Base-by-base conservation (phyloP, 2,888 invertebrate genomes). In the Brachyptera risi region DNA sequence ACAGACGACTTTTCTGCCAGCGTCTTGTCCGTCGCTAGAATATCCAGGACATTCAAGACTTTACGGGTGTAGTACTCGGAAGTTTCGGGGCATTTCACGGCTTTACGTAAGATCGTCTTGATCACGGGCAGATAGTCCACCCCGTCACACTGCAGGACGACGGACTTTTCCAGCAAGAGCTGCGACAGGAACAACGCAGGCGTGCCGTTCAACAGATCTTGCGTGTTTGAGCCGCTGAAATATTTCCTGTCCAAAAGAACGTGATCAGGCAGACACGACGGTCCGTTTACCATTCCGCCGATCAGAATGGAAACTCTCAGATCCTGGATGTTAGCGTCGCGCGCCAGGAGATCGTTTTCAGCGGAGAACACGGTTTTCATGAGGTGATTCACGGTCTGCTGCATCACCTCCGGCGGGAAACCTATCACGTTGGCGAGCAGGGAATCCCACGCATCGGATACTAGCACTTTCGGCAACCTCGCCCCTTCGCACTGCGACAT, bases 161-260 rank as follows among this genome's bases (percentile, higher is more conserved):
- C 31, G 7, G 7, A 7, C 7, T 31, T 5, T 5, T 31, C 31
- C n/a, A 65, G 19, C 35, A 65, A 31, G 2, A 60, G 13, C 9
- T 58, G 56, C 1, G 60, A 15, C 13, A 65, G 42, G 9, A 62
- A 17, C n/a, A 62, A 27, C 1, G 61, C 42, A 21, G 65, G 62
- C 3, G 60, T 63, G 17, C 63, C 62, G 13, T 31, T 58, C 62
- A 62, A 60, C 24, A 62, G n/a, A n/a, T n/a, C n/a, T n/a, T n/a
- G n/a, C n/a, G n/a, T n/a, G 2, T 24, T 49, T 4, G 38, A n/a
- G 7, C 31, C 31, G 31, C 31, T 11, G 31, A 7, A 31, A 11
- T 7, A 31, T 5, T 11, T 31, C 7, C 31, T 5, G 11, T 5
- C 5, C 7, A 31, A 11, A 11, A 31, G 31, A 5, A 11, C 11